Evolutionary conservation across 2,113 vertebrate species (phyloP), one percentile per base, ranked within the genome.

Genomic region (Aldabrachelys gigantea): DNA sequence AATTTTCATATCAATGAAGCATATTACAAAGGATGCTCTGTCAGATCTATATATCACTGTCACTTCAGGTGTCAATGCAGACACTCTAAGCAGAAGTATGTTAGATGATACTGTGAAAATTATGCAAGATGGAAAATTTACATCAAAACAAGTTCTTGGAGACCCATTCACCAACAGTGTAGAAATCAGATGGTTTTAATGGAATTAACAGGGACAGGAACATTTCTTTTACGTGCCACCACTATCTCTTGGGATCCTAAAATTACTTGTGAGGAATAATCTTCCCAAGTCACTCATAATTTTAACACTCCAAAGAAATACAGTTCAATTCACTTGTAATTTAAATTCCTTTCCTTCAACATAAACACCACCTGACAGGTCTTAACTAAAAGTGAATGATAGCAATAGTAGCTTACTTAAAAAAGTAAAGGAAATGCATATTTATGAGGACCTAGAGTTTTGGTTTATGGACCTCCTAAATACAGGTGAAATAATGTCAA

Each of bases 301-400:
- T 98, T 97, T 95, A 97, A 94, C 90, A 93, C 4, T 80, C 38
- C 50, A 92, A 93, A 96, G 91, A 96, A 94, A 82, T 87, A 94
- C 21, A 0, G 85, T 80, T 96, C 89, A 95, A 65, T 94, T 96
- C 29, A 0, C 62, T 76, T 25, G 1, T 89, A 97, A 97, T 95
- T 97, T 97, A 93, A 94, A 97, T n/a, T 96, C 92, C 83, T 88
- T 94, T 86, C 76, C 91, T 95, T 97, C 95, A 95, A 84, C 59
- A 97, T 93, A 91, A 97, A 97, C 92, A 96, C 85, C 79, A 96
- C 95, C 85, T 97, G 96, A 97, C 97, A 98, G 88, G 95, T 91
- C 94, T 97, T 98, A 97, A 97, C 91, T 95, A 91, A 85, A 96
- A 97, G 88, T 96, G 96, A 98, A 96, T 97, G 96, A 97, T 96